phyloP scores from a whole-genome alignment of 1,140 invertebrate species.

The Leptopilina clavipes region DNA sequence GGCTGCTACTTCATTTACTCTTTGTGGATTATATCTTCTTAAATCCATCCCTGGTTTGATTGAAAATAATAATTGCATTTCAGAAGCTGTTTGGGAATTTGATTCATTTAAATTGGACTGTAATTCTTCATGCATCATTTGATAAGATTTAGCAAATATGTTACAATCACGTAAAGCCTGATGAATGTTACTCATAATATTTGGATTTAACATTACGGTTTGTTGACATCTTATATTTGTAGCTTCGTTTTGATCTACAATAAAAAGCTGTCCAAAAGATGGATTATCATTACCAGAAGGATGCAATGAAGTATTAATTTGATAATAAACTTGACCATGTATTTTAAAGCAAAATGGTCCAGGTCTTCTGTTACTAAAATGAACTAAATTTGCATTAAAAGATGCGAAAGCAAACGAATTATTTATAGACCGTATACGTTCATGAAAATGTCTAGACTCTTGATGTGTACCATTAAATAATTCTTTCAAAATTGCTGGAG shows the following conservation, averaged over 20 bases:
- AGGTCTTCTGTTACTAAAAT: neutral
- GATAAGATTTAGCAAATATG: slow-evolving; percentile 29
- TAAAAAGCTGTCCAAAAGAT: neutral
- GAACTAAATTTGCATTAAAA: neutral
- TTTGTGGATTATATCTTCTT: neutral
- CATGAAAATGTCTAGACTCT: neutral
- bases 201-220: neutral
- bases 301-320: neutral
- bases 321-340: neutral
- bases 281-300: neutral
- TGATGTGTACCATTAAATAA: neutral
- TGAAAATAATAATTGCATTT: slow-evolving; percentile 2
- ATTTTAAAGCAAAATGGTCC: neutral
- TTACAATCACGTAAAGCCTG: neutral
- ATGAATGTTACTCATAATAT: neutral
- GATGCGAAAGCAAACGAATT: neutral
- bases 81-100: neutral
- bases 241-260: neutral
- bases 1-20: slow-evolving; percentile 10
- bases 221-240: neutral
- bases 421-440: neutral
- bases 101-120: neutral
- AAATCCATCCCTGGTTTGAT: neutral
- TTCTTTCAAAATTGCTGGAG: neutral
- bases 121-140: slow-evolving; percentile 37